These are phyloP conservation scores for Polydesmus complanatus DNA, from an alignment of 2,888 invertebrate genomes.

Conservation along the genomic window DNA sequence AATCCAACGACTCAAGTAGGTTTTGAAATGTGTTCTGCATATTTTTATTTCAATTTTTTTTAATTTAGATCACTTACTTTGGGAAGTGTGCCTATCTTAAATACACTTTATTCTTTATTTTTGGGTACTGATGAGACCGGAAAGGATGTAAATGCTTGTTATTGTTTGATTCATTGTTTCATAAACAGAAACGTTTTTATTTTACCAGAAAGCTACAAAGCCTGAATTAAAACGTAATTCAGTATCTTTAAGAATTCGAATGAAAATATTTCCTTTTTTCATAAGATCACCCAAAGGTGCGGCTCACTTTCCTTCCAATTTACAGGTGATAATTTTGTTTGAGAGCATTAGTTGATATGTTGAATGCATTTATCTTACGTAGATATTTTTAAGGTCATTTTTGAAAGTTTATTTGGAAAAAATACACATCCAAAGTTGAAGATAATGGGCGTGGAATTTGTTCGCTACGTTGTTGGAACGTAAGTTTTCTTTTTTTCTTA, in stretches of 20 bases:
- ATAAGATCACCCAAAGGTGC: constrained; percentile 41
- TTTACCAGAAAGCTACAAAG: constrained; percentile 20
- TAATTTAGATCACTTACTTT: constrained; percentile 60
- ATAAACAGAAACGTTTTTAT: neutral
- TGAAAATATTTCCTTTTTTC: constrained; percentile 71
- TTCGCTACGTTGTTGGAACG: constrained; percentile 37
- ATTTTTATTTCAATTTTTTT: too few species aligned
- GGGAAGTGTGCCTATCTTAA: constrained; percentile 51
- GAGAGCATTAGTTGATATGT: neutral
- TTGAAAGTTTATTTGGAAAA: constrained; percentile 70
- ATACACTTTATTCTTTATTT: constrained; percentile 65
- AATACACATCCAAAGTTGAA: constrained; percentile 72
- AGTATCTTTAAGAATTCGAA: constrained; percentile 65
- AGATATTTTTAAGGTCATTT: constrained; percentile 49
- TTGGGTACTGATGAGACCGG: constrained; percentile 48
- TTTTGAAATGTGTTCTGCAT: neutral
- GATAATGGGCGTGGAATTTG: constrained; percentile 63
- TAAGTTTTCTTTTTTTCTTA: too few species aligned
- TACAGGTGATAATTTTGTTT: constrained; percentile 45
- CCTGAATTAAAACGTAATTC: constrained; percentile 57
- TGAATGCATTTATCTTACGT: constrained; percentile 11
- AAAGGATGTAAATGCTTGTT: too few species aligned
- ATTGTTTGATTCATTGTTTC: too few species aligned
- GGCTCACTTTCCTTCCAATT: constrained; percentile 49
- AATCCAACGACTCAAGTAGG: constrained; percentile 30